Evolutionary conservation across 2,113 vertebrate species (phyloP), one percentile per base, ranked within the genome.

Genomic region (Machaerirhynchus nigripectus): DNA sequence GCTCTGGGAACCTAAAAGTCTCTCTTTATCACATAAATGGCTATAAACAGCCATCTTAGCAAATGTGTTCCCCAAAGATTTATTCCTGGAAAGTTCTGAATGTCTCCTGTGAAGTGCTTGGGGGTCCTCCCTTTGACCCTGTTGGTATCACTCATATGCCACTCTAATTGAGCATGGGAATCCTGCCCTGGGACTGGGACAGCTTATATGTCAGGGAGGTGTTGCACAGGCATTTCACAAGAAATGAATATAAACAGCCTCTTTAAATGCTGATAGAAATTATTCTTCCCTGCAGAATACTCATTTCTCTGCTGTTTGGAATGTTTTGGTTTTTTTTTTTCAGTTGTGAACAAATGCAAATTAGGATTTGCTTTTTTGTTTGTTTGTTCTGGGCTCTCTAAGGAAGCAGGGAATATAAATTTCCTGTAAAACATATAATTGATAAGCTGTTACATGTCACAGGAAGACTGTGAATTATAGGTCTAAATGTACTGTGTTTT

Each of bases 311-410:
- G 63, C 50, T 89, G 10, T 52, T 84, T 71, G 21, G 33, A 60
- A 11, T 39, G 39, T n/a, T n/a, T n/a, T n/a, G 39, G 39, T 5
- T 28, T 67, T 37, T 50, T 71, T 78, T 73, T 75, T 61, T 35
- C 44, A 26, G 6, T 35, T 83, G n/a, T 46, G 46, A 74, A 40
- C 23, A 80, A 46, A 79, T 63, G 59, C 11, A 80, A 93, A 83
- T 94, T 57, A 69, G 27, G 15, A 24, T 80, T 95, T 90, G 11
- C 84, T 94, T 91, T 33, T 93, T 82, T 90, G 11, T 87, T 91
- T 84, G 26, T 80, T 81, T 93, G 44, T n/a, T 93, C 59, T 88
- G 13, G 10, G 26, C 81, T 59, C 55, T 83, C 49, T 50, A 70
- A 89, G 33, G 59, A 93, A 86, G 42, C 21, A 74, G 67, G 30